Evolutionary conservation across 2,888 invertebrate species (phyloP).

Genomic region (Druceiella hillmani): DNA sequence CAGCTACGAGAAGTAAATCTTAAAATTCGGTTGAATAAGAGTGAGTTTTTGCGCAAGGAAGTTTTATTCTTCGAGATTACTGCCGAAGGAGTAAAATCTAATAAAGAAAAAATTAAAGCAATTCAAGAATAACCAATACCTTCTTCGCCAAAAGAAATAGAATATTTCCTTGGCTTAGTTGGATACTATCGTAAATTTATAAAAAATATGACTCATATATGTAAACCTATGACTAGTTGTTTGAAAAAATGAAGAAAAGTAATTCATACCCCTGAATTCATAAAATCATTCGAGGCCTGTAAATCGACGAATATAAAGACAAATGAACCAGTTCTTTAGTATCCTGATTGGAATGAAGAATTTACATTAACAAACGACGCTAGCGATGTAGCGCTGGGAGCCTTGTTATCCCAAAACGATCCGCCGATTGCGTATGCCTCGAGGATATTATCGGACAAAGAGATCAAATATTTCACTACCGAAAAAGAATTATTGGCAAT

Average conservation of each 20-base stretch:
- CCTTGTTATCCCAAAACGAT: too few relatives aligned
- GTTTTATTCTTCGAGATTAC: too few relatives aligned
- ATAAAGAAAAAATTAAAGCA: constrained; percentile 14
- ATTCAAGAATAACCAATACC: constrained; percentile 24
- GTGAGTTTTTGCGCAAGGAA: constrained; percentile 24
- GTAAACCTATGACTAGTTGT: constrained; percentile 25
- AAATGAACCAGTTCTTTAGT: too few relatives aligned
- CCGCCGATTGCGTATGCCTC: too few relatives aligned
- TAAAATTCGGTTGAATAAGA: constrained; percentile 26
- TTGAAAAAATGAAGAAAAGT: too few relatives aligned
- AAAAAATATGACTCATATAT: constrained; percentile 23
- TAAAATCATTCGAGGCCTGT: constrained; percentile 24
- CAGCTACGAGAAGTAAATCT: constrained; percentile 22
- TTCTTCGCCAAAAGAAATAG: constrained; percentile 7
- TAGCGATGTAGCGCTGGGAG: constrained; percentile 28
- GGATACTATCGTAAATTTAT: constrained; percentile 28
- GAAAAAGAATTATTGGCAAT: constrained; percentile 32
- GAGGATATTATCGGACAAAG: too few relatives aligned
- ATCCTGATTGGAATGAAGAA: too few relatives aligned
- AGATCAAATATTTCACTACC: too few relatives aligned
- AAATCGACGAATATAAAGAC: too few relatives aligned
- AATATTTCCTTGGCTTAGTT: constrained; percentile 21
- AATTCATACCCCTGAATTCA: constrained; percentile 19
- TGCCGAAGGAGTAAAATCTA: constrained; percentile 16
- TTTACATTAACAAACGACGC: constrained; percentile 25